Evolutionary conservation across 1,140 invertebrate genomes (phyloP), one percentile per base, ranked within the genome.

Genomic region (Lepidurus couesii): DNA sequence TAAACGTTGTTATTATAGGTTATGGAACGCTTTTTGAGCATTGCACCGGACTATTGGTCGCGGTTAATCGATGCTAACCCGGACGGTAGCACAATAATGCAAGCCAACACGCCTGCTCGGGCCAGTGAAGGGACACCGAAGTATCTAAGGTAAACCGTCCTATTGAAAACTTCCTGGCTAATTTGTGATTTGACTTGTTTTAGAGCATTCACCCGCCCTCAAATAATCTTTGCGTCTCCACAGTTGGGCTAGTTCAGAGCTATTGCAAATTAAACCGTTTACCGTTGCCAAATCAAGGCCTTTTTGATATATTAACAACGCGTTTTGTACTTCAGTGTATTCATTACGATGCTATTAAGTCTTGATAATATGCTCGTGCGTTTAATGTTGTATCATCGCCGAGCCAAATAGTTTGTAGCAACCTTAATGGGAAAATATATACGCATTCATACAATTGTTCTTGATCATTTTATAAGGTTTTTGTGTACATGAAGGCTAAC

Each of bases 211-310:
- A 65, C 53, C 16, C 53, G 53, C 13, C 53, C 53, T 9, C 53
- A 65, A 65, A 21, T 65, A 65, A 16, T 65, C 53, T 65, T 65
- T 65, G 53, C 53, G 16, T 65, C 53, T 65, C 53, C 53, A 21
- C 21, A 13, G 21, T 16, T 65, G 53, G 21, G 53, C n/a, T 65
- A 65, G 21, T 13, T 65, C 53, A 5, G 21, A 65, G 7, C 21
- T 16, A n/a, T 21, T 7, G 53, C 53, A 21, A 13, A 13, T 65
- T 16, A 6, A n/a, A 65, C 5, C 53, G 6, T 21, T 65, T 34
- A 34, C 45, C 9, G 53, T 65, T 65, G 53, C 53, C 9, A 65
- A 65, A 21, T 7, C 16, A 65, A 65, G 53, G 53, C 53, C 8
- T 65, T 47, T 47, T 47, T 65, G 16, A 7, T 21, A 7, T 16